Evolutionary conservation across 1,140 invertebrate species (phyloP).

Genomic region (Lithobius niger): DNA sequence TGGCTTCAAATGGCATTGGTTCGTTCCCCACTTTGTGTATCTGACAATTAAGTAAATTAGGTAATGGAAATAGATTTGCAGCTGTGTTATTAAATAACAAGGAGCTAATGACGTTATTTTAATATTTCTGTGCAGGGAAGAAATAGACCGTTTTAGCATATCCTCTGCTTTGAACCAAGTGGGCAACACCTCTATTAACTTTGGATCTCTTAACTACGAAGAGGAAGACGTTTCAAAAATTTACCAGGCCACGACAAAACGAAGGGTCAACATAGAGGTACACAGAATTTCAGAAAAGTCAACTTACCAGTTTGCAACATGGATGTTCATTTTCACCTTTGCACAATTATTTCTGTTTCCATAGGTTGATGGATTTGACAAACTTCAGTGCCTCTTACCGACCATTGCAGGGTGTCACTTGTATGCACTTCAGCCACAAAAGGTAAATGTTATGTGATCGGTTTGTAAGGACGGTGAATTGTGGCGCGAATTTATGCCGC

Average conservation of each 20-base stretch:
- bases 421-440: slow-evolving; percentile 49
- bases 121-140: slow-evolving; percentile 19
- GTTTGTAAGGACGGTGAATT: too few relatives aligned
- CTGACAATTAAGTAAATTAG: too few relatives aligned
- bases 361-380: slow-evolving; percentile 46
- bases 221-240: slow-evolving; percentile 39
- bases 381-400: slow-evolving; percentile 52
- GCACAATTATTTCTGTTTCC: slow-evolving; percentile 12
- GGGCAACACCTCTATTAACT: slow-evolving; percentile 25
- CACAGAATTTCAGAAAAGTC: slow-evolving; percentile 25
- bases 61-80: too few relatives aligned
- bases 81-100: too few relatives aligned
- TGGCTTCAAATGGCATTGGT: too few relatives aligned
- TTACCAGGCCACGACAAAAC: slow-evolving; percentile 43
- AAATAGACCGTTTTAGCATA: slow-evolving; percentile 30
- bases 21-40: too few relatives aligned
- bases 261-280: slow-evolving; percentile 46
- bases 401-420: slow-evolving; percentile 51
- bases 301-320: neutral
- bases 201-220: slow-evolving; percentile 31
- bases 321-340: neutral
- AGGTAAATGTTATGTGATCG: too few relatives aligned
- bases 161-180: slow-evolving; percentile 20
- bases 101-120: too few relatives aligned
- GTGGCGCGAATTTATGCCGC: too few relatives aligned